Conservation (phyloP, 2,797 vertebrate genomes). For the Thalassophryne amazonica region DNA sequence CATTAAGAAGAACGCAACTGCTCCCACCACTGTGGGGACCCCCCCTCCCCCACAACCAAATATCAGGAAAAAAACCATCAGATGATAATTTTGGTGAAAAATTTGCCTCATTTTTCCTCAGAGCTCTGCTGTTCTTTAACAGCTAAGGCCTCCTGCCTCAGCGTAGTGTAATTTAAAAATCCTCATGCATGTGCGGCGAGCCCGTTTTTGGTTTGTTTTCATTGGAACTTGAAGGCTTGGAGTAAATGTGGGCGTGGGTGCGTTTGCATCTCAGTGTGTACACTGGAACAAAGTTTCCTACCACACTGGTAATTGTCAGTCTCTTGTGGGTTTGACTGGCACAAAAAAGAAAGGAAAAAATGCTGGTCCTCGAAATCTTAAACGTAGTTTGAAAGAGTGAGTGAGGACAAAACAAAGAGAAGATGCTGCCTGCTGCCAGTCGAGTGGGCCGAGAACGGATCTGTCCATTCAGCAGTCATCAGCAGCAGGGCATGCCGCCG, state of each 20-base stretch:
- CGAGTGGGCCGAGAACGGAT: slow-evolving; percentile 56
- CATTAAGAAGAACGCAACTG: too few relatives aligned
- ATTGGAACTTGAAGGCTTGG: slow-evolving; percentile 30
- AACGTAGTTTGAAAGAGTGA: slow-evolving; percentile 33
- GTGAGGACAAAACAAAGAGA: background rate
- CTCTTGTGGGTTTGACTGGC: slow-evolving; percentile 66
- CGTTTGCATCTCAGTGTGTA: slow-evolving; percentile 34
- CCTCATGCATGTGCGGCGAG: slow-evolving; percentile 15
- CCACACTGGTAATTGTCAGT: slow-evolving; percentile 68
- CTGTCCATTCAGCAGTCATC: slow-evolving; percentile 72
- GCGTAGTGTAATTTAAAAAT: slow-evolving; percentile 16
- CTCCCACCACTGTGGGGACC: too few relatives aligned
- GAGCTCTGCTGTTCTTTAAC: too few relatives aligned
- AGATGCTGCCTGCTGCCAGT: slow-evolving; percentile 46
- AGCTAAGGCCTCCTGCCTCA: slow-evolving; percentile 13
- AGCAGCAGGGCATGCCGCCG: slow-evolving; percentile 52
- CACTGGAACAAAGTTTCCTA: slow-evolving; percentile 52
- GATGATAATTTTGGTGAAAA: too few relatives aligned
- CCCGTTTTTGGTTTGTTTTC: slow-evolving; percentile 47
- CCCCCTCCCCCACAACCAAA: too few relatives aligned
- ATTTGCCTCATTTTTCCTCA: too few relatives aligned
- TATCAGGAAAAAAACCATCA: too few relatives aligned
- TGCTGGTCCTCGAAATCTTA: slow-evolving; percentile 17
- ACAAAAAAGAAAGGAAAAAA: slow-evolving; percentile 14
- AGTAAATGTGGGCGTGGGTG: slow-evolving; percentile 17